Conservation (phyloP, 2,797 vertebrate genomes). For the Manis crassicaudata region DNA sequence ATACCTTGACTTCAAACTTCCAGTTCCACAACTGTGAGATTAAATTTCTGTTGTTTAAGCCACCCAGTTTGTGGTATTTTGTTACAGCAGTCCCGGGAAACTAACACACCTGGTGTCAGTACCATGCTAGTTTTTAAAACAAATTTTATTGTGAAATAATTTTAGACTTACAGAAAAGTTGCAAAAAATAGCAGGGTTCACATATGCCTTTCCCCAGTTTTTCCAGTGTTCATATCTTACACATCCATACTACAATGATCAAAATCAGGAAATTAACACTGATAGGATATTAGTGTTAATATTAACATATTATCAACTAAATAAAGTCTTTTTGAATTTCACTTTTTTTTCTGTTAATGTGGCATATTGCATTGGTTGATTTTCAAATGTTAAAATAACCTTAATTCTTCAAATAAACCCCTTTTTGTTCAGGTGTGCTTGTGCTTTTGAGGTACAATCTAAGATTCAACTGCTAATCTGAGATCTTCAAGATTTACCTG, state of each 20-base stretch:
- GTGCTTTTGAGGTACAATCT: background rate
- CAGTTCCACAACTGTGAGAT: background rate
- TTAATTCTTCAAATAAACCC: too few species aligned
- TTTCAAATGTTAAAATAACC: too few species aligned
- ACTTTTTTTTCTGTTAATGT: background rate
- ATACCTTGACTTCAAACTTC: background rate
- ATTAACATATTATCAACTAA: background rate
- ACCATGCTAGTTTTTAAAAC: background rate
- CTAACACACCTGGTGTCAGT: background rate
- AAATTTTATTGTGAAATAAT: background rate
- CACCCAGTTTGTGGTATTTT: background rate
- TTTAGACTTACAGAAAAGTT: background rate
- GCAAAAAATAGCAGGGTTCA: background rate
- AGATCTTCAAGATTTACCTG: background rate
- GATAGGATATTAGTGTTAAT: background rate
- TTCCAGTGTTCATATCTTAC: background rate
- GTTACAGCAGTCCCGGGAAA: background rate
- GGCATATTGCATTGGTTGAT: too few species aligned
- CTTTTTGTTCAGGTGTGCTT: background rate
- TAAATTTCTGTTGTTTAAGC: constrained; percentile 6
- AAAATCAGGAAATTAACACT: background rate
- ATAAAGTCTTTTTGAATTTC: background rate
- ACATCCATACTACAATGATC: background rate
- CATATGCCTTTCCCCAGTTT: background rate
- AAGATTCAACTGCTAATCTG: background rate